Conservation (phyloP, 2,888 invertebrate species). For the Nymphalis c-album region DNA sequence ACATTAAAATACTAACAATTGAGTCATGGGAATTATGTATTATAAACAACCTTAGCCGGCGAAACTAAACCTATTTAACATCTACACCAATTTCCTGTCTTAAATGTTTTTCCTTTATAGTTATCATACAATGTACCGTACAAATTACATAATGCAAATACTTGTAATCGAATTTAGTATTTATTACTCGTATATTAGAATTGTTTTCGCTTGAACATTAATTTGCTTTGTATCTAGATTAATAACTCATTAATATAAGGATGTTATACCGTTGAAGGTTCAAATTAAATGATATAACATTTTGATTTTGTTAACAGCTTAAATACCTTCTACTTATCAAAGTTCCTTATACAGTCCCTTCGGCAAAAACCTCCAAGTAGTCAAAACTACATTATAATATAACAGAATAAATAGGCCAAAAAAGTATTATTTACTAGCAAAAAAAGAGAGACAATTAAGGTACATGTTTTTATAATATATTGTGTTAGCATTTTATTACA, state of each 20-base stretch:
- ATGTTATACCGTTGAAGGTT: constrained; percentile 34
- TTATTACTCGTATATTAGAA: not conserved
- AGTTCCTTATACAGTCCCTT: too few relatives aligned
- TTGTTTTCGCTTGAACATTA: constrained; percentile 11
- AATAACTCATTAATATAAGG: constrained; percentile 27
- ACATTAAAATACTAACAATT: not conserved
- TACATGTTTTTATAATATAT: too few relatives aligned
- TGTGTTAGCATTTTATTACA: too few relatives aligned
- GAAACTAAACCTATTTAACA: not conserved
- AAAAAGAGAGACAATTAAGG: too few relatives aligned
- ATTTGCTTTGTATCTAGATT: constrained; percentile 9
- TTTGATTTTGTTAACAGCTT: constrained; percentile 12
- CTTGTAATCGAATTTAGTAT: not conserved
- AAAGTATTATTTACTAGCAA: too few relatives aligned
- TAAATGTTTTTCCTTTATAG: constrained; percentile 27
- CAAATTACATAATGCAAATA: constrained; percentile 19
- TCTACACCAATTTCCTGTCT: constrained; percentile 33
- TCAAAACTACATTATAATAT: too few relatives aligned
- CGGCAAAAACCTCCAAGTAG: too few relatives aligned
- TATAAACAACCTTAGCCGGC: not conserved
- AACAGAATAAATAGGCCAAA: too few relatives aligned
- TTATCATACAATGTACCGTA: constrained; percentile 14
- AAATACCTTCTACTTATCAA: not conserved
- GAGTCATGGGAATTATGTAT: not conserved
- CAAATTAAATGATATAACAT: constrained; percentile 21